Percentiles rank a stretch among this genome's conserved stretches.
These are phyloP conservation scores for Varecia variegata DNA, from an alignment of 2,797 vertebrate genomes.

Conservation along the genomic window DNA sequence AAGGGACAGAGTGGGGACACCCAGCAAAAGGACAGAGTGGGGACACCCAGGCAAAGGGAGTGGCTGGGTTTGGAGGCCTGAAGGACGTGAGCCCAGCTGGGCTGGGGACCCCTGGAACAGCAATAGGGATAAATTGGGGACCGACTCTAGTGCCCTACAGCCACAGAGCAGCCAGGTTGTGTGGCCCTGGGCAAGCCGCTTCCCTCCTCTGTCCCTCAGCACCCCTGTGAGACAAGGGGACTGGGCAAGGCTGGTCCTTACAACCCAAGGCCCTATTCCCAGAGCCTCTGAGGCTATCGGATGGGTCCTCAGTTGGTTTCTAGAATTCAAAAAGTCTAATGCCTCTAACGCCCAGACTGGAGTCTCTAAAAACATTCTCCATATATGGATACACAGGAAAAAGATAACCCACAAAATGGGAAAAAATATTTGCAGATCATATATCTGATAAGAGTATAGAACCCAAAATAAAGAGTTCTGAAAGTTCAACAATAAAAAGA, in stretches of 20 bases:
- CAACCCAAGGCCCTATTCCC: neutral
- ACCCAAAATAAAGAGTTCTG: neutral
- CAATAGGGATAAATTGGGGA: neutral
- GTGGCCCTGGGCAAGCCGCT: no score
- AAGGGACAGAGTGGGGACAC: no score
- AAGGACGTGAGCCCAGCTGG: neutral
- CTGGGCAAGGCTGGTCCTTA: neutral
- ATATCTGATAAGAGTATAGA: neutral
- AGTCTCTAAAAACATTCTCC: neutral
- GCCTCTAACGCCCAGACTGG: neutral
- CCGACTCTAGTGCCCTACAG: neutral
- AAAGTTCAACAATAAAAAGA: neutral
- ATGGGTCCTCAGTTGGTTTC: neutral
- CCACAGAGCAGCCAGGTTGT: neutral
- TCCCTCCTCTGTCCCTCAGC: neutral
- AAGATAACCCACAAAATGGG: neutral
- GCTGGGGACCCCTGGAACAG: neutral
- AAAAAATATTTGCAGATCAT: neutral
- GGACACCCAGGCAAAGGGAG: neutral
- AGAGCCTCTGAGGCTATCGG: neutral
- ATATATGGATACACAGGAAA: neutral
- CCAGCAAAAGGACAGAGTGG: no score
- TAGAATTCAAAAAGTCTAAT: neutral
- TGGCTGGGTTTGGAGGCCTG: neutral
- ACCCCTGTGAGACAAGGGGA: neutral